phyloP scores from a whole-genome alignment of 1,140 invertebrate species.

The Sarcophaga bullata region DNA sequence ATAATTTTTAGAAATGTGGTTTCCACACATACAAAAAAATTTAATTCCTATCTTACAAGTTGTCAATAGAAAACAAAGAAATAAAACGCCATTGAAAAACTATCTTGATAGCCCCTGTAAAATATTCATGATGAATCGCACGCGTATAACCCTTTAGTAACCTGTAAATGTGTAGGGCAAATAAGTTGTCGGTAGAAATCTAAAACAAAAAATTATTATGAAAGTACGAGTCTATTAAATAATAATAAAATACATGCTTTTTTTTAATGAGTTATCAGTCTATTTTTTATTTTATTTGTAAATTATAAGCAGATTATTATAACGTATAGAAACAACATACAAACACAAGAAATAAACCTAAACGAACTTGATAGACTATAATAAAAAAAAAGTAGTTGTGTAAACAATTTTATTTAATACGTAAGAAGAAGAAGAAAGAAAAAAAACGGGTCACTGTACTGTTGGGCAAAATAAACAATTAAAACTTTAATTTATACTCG shows the following conservation, averaged over 20 bases:
- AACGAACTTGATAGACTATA: conserved; percentile 1
- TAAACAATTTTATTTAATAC: conserved; percentile 23
- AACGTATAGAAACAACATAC: not conserved
- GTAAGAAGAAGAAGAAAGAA: not conserved
- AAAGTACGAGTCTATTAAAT: not conserved
- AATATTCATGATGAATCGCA: not conserved
- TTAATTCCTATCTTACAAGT: too few species aligned
- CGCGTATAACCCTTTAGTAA: not conserved
- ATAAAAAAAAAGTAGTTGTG: conserved; percentile 11
- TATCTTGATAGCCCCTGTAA: not conserved
- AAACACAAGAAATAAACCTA: not conserved
- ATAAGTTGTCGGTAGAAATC: not conserved
- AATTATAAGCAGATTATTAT: conserved; percentile 1
- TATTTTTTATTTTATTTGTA: not conserved
- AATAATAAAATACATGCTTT: conserved; percentile 8
- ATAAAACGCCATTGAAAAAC: not conserved
- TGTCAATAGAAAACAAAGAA: not conserved
- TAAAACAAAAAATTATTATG: not conserved
- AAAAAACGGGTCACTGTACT: conserved; percentile 35
- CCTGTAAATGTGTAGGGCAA: not conserved
- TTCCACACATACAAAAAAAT: too few species aligned
- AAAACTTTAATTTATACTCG: not conserved
- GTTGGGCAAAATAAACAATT: conserved; percentile 16
- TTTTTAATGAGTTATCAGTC: conserved; percentile 7
- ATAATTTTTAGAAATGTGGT: too few species aligned